phyloP scores from a whole-genome alignment of 2,888 invertebrate genomes.

The Brachyptera risi region DNA sequence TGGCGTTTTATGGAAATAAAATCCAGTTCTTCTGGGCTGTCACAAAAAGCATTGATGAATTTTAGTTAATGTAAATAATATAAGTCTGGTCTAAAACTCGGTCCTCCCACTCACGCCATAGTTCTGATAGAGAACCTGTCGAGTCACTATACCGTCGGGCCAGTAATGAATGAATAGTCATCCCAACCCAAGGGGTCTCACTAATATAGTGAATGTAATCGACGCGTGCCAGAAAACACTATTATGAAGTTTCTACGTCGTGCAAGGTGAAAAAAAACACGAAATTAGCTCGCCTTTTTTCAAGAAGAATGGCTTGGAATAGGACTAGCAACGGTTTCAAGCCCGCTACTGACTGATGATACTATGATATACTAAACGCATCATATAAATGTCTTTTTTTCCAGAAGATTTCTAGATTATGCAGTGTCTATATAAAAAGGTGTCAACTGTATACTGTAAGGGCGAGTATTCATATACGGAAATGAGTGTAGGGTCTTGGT shows the following conservation, averaged over 20 bases:
- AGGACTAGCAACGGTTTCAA: background rate
- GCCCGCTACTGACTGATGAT: background rate
- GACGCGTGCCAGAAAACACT: conserved; percentile 1
- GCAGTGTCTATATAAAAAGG: background rate
- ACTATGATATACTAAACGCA: too few species aligned
- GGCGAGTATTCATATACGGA: too few species aligned
- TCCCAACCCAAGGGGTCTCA: conserved; percentile 7
- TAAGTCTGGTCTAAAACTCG: too few species aligned
- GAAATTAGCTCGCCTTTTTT: conserved; percentile 5
- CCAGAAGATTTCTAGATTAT: too few species aligned
- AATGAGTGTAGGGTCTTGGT: too few species aligned
- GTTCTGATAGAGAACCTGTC: conserved; percentile 21
- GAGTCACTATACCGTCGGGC: conserved; percentile 19
- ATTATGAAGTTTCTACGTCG: conserved; percentile 5
- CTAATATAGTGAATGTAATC: background rate
- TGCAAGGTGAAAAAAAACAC: background rate
- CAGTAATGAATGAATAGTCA: conserved; percentile 25
- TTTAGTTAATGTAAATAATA: background rate
- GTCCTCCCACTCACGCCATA: conserved; percentile 3
- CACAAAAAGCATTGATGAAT: background rate
- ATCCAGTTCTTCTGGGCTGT: background rate
- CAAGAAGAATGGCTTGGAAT: background rate
- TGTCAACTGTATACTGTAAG: too few species aligned
- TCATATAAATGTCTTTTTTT: too few species aligned
- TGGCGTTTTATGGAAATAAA: too few species aligned